These are phyloP conservation scores for Thysanoteuthis rhombus DNA, from an alignment of 2,888 invertebrate genomes.

Conservation along the genomic window DNA sequence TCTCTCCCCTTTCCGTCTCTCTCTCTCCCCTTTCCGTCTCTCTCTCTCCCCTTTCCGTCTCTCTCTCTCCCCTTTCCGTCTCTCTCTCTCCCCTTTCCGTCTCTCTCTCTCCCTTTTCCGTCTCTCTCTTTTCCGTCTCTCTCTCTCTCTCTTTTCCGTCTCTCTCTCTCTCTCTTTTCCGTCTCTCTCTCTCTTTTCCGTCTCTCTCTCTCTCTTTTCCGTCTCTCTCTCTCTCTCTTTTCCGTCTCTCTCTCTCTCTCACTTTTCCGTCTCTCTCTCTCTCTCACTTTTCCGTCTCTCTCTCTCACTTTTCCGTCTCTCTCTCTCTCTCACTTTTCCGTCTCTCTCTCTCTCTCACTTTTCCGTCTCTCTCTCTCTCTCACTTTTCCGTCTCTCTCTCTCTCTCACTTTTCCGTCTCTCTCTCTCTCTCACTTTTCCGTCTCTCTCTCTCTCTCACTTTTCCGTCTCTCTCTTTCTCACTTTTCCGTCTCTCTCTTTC, in stretches of 20 bases:
- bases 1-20: not conserved
- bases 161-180: not conserved
- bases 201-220: not conserved
- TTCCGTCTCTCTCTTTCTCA: not conserved
- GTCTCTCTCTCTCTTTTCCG: not conserved
- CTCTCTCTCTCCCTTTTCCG: not conserved
- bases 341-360: not conserved
- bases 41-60: not conserved
- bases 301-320: not conserved
- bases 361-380: not conserved
- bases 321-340: too few species aligned
- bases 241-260: too few species aligned
- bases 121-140: too few species aligned
- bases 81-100: not conserved
- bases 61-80: not conserved
- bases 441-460: not conserved
- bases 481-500: not conserved
- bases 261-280: too few species aligned
- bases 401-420: not conserved
- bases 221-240: too few species aligned
- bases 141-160: not conserved
- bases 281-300: not conserved
- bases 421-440: not conserved
- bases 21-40: not conserved
- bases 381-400: not conserved